Evolutionary conservation across 2,797 vertebrate species (phyloP).

Genomic region (Todus mexicanus): DNA sequence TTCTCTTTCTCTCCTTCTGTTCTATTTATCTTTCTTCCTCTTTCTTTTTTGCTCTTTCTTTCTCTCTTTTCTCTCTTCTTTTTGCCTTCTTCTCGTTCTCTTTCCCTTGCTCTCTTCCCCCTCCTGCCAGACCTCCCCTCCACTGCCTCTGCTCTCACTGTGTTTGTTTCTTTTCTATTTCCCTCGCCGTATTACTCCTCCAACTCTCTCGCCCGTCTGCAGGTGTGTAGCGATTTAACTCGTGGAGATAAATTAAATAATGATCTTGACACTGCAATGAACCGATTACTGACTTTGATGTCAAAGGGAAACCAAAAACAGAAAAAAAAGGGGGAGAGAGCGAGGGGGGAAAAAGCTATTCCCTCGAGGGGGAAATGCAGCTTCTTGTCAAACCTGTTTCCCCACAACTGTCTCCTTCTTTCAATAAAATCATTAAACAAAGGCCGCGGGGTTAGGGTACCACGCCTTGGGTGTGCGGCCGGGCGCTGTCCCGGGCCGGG

Average conservation of each 20-base stretch:
- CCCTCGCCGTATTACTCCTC: not conserved
- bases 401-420: constrained; percentile 78
- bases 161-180: not conserved
- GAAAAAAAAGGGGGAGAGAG: not conserved
- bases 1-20: no score
- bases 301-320: constrained; percentile 72
- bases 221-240: constrained; percentile 64
- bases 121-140: not conserved
- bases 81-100: not conserved
- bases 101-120: not conserved
- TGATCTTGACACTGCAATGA: constrained; percentile 78
- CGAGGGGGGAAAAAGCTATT: constrained; percentile 8
- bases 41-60: no score
- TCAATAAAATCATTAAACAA: constrained; percentile 76
- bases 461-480: constrained; percentile 30
- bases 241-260: constrained; percentile 64
- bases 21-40: no score
- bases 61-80: no score
- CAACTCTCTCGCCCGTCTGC: constrained; percentile 29
- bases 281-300: constrained; percentile 83
- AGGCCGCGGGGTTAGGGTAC: constrained; percentile 59
- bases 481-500: constrained; percentile 3
- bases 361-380: constrained; percentile 75
- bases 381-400: constrained; percentile 87
- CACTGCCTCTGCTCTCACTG: not conserved